Percentiles rank a stretch among this genome's conserved stretches.
Evolutionary conservation across 1,140 invertebrate species (phyloP).

Genomic region (Diorhabda elongata): DNA sequence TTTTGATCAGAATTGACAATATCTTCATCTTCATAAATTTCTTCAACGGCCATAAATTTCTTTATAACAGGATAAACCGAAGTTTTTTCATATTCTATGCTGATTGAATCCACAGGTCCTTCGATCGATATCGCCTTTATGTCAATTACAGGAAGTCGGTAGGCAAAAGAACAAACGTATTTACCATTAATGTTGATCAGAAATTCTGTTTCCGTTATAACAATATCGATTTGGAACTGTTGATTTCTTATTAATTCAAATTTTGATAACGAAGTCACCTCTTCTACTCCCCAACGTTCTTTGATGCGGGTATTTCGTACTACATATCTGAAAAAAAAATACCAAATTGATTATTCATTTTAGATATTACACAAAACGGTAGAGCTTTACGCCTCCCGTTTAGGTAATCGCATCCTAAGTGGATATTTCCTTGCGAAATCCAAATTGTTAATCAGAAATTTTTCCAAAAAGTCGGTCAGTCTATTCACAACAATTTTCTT

Average conservation of each 20-base stretch:
- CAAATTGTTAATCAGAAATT: too few relatives aligned
- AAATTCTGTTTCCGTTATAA: slow-evolving; percentile 48
- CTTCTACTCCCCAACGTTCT: slow-evolving; percentile 68
- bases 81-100: slow-evolving; percentile 42
- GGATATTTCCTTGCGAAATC: too few relatives aligned
- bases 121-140: slow-evolving; percentile 50
- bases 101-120: slow-evolving; percentile 54
- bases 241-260: slow-evolving; percentile 46
- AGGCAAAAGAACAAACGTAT: slow-evolving; percentile 66
- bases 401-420: too few relatives aligned
- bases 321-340: slow-evolving; percentile 48
- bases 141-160: slow-evolving; percentile 56
- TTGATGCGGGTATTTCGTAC: slow-evolving; percentile 66
- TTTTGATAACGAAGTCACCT: slow-evolving; percentile 55
- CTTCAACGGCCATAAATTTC: neutral
- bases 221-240: slow-evolving; percentile 48
- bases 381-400: too few relatives aligned
- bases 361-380: too few relatives aligned
- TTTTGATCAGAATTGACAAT: neutral
- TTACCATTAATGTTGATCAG: slow-evolving; percentile 66
- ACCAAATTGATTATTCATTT: too few relatives aligned
- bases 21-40: neutral
- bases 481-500: too few relatives aligned
- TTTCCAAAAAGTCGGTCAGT: too few relatives aligned
- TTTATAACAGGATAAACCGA: slow-evolving; percentile 26